Conservation (phyloP, 2,888 invertebrate species). For the Pilophorus perplexus region DNA sequence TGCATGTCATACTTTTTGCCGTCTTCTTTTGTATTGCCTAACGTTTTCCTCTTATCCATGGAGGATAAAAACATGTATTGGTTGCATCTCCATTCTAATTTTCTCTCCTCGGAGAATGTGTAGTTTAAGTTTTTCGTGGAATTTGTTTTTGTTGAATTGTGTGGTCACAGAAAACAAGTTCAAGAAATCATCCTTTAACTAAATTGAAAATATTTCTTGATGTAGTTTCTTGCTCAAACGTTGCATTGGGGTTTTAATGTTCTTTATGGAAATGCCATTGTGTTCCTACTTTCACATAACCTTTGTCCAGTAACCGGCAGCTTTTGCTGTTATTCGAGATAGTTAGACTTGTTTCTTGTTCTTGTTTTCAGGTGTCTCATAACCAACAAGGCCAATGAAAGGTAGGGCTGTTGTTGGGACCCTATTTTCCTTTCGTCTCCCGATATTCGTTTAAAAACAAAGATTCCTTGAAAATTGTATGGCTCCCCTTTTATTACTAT, state of each 20-base stretch:
- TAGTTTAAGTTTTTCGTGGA: background rate
- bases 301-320: constrained; percentile 1
- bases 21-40: background rate
- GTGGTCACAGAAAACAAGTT: constrained; percentile 8
- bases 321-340: constrained; percentile 33
- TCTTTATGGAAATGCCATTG: background rate
- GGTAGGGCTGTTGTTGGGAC: constrained; percentile 47
- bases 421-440: background rate
- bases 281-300: background rate
- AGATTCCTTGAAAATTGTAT: background rate
- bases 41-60: background rate
- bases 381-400: constrained; percentile 51
- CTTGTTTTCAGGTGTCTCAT: constrained; percentile 51
- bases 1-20: constrained; percentile 11
- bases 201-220: too few species aligned
- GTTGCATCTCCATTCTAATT: too few species aligned
- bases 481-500: background rate
- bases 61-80: too few species aligned
- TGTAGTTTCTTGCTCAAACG: too few species aligned
- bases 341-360: constrained; percentile 50
- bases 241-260: too few species aligned
- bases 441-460: too few species aligned
- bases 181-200: constrained; percentile 32
- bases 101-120: too few species aligned
- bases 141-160: background rate